Evolutionary conservation across 2,888 invertebrate species (phyloP).

Genomic region (Lasioglossum lativentre): DNA sequence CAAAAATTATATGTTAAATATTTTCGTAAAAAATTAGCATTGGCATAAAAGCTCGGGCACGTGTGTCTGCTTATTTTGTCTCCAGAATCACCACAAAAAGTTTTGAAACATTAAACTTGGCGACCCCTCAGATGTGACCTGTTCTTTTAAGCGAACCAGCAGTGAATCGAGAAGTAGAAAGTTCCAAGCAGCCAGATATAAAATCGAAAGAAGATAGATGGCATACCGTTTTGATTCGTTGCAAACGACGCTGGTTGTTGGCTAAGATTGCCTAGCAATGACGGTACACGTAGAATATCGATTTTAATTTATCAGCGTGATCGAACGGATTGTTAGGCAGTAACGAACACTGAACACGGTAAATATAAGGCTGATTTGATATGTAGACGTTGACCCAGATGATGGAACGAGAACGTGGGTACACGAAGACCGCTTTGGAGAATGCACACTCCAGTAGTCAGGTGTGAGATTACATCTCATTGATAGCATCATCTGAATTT

Average conservation of each 20-base stretch:
- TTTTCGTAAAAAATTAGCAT: no score
- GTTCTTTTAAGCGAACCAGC: not conserved
- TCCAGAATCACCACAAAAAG: no score
- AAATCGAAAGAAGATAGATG: not conserved
- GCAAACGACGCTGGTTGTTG: not conserved
- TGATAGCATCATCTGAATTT: constrained; percentile 28
- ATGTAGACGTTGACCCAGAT: constrained; percentile 20
- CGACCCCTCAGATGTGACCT: no score
- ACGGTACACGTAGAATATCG: not conserved
- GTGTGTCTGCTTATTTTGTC: no score
- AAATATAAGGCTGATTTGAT: constrained; percentile 14
- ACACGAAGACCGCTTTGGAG: constrained; percentile 20
- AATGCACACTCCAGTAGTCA: constrained; percentile 11
- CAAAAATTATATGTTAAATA: no score
- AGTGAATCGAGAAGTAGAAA: not conserved
- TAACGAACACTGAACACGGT: not conserved
- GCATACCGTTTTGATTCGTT: not conserved
- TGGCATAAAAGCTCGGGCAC: no score
- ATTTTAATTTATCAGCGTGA: constrained; percentile 1
- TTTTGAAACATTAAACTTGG: no score
- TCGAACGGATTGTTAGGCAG: constrained; percentile 2
- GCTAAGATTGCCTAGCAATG: not conserved
- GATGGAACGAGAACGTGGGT: not conserved
- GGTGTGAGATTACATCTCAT: constrained; percentile 31
- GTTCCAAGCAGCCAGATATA: not conserved